Evolutionary conservation across 2,888 invertebrate genomes (phyloP), one percentile per base, ranked within the genome.

Genomic region (Ceraclea dissimilis): DNA sequence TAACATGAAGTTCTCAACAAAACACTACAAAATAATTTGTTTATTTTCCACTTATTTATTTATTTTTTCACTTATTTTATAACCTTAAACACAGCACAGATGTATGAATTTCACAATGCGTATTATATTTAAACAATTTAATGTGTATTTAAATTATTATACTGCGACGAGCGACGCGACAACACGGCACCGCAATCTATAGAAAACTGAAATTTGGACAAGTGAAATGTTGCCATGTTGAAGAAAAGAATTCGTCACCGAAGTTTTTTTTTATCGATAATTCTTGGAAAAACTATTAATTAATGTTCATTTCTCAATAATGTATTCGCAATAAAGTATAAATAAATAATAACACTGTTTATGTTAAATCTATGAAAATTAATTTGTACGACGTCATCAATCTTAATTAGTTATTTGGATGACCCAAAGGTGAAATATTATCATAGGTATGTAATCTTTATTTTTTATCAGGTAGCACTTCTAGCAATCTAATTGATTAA

Each of bases 1-100:
- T 53, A 31, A 19, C 54, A 54, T 21, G 31, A 54, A 48, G 54
- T 49, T 54, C 49, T 22, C n/a, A 39, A 55, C 55, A 47, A 22
- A 31, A 49, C 46, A 46, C 46, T 20, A 46, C n/a, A 39, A 39
- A 8, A 8, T n/a, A 39, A 8, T 39, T 39, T 13, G 39, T 39
- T 39, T 13, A 13, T 39, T 39, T 39, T 39, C 4, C 39, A 39
- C 26, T 8, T 8, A 39, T 39, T 39, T 8, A 39, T 13, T 39
- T n/a, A 13, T 31, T 31, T 31, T 31, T 39, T 39, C 16, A 16
- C 39, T 39, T n/a, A n/a, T n/a, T n/a, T 39, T n/a, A 39, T 26
- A 4, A 26, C 4, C 26, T 8, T n/a, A 39, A 39, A 8, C 39
- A 39, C 39, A 16, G 16, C 39, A 39, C 39, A n/a, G 16, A 5